Evolutionary conservation across 2,113 vertebrate genomes (phyloP).

Genomic region (Acanthisitta chloris): DNA sequence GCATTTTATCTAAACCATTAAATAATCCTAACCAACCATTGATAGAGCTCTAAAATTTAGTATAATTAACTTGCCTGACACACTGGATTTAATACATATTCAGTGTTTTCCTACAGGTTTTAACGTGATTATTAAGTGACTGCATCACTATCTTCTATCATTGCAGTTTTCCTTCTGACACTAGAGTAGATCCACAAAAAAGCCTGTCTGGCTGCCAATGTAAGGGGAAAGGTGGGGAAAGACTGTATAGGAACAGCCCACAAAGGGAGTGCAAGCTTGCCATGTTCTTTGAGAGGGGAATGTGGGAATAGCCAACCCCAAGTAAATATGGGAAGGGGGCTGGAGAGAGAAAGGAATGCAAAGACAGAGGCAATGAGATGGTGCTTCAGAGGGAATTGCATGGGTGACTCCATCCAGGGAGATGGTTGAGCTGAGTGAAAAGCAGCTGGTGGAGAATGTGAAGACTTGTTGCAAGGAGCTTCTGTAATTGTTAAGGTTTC

Average conservation of each 20-base stretch:
- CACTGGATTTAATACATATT: not conserved
- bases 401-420: not conserved
- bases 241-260: not conserved
- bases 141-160: not conserved
- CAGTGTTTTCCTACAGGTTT: not conserved
- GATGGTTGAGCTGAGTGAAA: not conserved
- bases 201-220: not conserved
- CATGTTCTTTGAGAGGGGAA: not conserved
- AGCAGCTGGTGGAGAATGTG: not conserved
- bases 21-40: not conserved
- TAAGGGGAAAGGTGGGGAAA: not conserved
- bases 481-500: not conserved
- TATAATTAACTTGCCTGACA: not conserved
- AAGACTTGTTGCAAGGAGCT: not conserved
- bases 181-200: not conserved
- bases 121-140: not conserved
- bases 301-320: not conserved
- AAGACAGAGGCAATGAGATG: rapidly evolving
- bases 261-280: not conserved
- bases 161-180: not conserved
- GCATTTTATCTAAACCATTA: not conserved
- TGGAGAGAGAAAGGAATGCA: not conserved
- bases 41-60: not conserved
- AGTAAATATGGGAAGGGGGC: not conserved
- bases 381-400: rapidly evolving